These are phyloP conservation scores for Calypte anna DNA, from an alignment of 2,113 vertebrate species.

Conservation along the genomic window DNA sequence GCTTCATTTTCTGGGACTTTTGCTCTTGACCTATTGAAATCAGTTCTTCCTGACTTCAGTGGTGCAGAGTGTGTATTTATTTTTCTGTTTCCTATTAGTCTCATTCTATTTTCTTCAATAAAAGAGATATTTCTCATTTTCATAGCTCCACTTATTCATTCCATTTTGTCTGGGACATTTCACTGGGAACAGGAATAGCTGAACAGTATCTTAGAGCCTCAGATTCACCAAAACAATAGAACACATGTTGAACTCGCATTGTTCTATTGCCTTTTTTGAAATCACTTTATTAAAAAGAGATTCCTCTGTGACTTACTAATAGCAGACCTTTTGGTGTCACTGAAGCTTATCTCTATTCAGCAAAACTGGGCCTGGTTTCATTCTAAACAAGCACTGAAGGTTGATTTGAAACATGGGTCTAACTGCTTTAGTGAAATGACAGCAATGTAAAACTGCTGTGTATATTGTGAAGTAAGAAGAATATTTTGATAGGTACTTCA, in stretches of 20 bases:
- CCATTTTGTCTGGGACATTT: neutral
- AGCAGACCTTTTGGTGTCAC: neutral
- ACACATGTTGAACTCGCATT: neutral
- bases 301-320: constrained; percentile 28
- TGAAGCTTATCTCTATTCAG: constrained; percentile 25
- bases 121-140: neutral
- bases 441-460: neutral
- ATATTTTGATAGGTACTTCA: neutral
- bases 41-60: neutral
- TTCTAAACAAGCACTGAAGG: neutral
- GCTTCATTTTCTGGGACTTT: neutral
- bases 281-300: constrained; percentile 16
- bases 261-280: constrained; percentile 6
- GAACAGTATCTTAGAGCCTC: neutral
- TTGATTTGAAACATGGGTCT: neutral
- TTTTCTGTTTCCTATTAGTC: neutral
- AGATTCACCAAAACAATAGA: neutral
- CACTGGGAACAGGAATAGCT: neutral
- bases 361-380: neutral
- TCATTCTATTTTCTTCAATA: neutral
- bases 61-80: neutral
- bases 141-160: neutral
- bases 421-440: neutral
- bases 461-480: neutral
- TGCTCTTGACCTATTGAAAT: neutral